Conservation (phyloP, 2,113 vertebrate species). For the Macrotus californicus region DNA sequence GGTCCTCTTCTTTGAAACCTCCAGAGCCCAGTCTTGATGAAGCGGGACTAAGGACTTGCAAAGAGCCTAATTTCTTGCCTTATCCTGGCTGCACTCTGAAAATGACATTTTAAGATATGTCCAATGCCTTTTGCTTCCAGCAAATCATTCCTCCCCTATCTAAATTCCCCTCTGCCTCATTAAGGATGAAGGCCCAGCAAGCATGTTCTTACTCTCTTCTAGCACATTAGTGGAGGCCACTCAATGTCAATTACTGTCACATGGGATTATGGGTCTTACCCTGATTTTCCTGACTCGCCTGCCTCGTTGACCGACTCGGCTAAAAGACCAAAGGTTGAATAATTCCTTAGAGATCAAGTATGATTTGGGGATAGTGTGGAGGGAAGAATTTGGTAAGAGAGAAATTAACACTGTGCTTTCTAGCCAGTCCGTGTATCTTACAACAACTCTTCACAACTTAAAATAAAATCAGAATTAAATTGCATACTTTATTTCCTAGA, state of each 20-base stretch:
- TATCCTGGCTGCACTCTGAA: neutral
- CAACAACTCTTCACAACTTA: constrained; percentile 5
- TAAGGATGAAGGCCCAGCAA: neutral
- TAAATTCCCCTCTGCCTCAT: neutral
- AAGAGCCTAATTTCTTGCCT: constrained; percentile 4
- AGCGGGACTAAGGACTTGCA: neutral
- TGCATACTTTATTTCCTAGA: neutral
- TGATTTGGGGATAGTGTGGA: neutral
- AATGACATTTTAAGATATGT: constrained; percentile 32
- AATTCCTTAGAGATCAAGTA: constrained; percentile 3
- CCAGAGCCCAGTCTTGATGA: neutral
- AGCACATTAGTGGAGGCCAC: constrained; percentile 28
- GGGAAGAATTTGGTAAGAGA: neutral
- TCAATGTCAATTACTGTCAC: constrained; percentile 30
- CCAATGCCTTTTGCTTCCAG: neutral
- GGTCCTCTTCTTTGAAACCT: constrained; percentile 16
- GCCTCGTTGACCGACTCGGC: constrained; percentile 44
- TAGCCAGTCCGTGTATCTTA: neutral
- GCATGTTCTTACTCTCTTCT: neutral
- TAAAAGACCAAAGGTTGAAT: constrained; percentile 15
- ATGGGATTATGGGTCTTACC: neutral
- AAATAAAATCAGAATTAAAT: constrained; percentile 2
- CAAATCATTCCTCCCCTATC: neutral
- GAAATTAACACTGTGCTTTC: neutral
- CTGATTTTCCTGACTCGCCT: neutral